Percentiles rank a stretch among this genome's conserved stretches.
Conservation (phyloP, 2,888 invertebrate genomes). For the Eilema depressum region DNA sequence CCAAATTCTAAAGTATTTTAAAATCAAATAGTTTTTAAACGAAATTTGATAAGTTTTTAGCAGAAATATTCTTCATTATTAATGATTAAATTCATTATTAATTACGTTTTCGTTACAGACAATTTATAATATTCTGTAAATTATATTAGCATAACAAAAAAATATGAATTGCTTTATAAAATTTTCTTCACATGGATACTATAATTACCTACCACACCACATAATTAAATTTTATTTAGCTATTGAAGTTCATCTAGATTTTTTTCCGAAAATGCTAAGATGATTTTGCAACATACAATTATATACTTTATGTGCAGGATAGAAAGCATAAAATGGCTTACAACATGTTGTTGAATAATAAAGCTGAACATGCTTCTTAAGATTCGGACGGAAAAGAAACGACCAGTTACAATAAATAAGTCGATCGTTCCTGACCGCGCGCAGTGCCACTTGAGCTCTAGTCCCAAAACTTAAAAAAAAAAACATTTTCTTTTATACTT, state of each 20-base stretch:
- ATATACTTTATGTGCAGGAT: slow-evolving; percentile 27
- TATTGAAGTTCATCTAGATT: neutral
- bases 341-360: slow-evolving; percentile 32
- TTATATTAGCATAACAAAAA: neutral
- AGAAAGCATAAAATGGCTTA: slow-evolving; percentile 33
- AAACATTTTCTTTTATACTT: neutral
- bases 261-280: neutral
- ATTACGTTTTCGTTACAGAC: no score
- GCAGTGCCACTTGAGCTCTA: slow-evolving; percentile 71
- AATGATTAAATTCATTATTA: no score
- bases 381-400: slow-evolving; percentile 46
- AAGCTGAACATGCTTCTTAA: slow-evolving; percentile 35
- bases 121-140: no score
- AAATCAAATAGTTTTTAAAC: no score
- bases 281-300: slow-evolving; percentile 15
- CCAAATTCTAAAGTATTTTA: no score
- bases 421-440: slow-evolving; percentile 51
- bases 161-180: neutral
- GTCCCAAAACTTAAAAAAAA: slow-evolving; percentile 55
- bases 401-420: slow-evolving; percentile 67
- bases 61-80: neutral
- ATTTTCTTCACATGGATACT: neutral
- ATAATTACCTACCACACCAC: neutral
- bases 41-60: neutral
- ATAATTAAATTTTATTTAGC: no score